These are phyloP conservation scores for Perca schrenkii DNA, from an alignment of 2,113 vertebrate species.

Conservation along the genomic window DNA sequence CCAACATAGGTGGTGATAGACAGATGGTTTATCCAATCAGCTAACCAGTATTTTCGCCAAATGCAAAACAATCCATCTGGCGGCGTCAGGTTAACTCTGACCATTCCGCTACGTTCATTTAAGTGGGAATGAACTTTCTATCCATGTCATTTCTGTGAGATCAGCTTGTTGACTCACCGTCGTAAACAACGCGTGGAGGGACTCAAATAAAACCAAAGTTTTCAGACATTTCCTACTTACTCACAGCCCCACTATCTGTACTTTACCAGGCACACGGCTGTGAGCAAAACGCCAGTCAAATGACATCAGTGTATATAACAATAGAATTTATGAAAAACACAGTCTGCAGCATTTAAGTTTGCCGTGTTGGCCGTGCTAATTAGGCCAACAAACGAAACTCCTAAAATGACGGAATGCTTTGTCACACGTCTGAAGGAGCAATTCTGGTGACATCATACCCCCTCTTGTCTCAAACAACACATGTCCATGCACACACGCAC, in stretches of 20 bases:
- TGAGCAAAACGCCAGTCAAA: slow-evolving; percentile 40
- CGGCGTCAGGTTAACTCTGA: too few species aligned
- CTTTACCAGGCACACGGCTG: slow-evolving; percentile 56
- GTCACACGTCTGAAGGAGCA: slow-evolving; percentile 53
- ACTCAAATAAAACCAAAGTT: slow-evolving; percentile 60
- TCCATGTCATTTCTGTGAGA: background rate
- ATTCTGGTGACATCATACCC: slow-evolving; percentile 52
- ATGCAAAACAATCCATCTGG: too few species aligned
- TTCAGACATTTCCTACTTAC: slow-evolving; percentile 53
- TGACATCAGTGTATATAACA: slow-evolving; percentile 54
- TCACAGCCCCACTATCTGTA: slow-evolving; percentile 46
- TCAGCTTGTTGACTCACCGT: slow-evolving; percentile 54
- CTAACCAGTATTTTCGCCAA: too few species aligned
- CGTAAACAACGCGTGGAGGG: slow-evolving; percentile 46
- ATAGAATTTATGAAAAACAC: slow-evolving; percentile 52
- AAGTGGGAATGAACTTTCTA: too few species aligned
- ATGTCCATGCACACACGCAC: background rate
- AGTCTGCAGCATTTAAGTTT: slow-evolving; percentile 28
- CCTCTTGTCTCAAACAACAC: slow-evolving; percentile 22
- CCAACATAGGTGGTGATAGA: too few species aligned
- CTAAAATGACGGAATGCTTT: slow-evolving; percentile 49
- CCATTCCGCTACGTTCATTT: too few species aligned
- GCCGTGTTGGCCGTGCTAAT: slow-evolving; percentile 52
- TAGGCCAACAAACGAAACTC: slow-evolving; percentile 48
- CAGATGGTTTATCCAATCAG: too few species aligned